Evolutionary conservation across 2,113 vertebrate species (phyloP).

Genomic region (Myrmophylax atrothorax): DNA sequence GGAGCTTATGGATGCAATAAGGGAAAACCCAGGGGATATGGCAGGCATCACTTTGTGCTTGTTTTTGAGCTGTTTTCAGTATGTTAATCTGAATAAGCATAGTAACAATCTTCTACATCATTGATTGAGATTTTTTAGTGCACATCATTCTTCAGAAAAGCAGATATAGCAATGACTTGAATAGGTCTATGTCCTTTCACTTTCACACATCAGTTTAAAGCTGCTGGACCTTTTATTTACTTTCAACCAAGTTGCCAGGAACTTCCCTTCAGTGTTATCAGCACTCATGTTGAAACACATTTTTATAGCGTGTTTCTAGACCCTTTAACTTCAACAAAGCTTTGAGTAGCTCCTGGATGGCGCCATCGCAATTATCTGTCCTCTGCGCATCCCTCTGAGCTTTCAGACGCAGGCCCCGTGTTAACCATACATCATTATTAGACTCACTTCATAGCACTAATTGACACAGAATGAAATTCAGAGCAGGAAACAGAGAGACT

Average conservation of each 20-base stretch:
- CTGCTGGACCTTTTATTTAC: background rate
- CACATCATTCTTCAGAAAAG: background rate
- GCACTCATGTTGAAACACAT: accelerated
- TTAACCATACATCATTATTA: conserved; percentile 64
- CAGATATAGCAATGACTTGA: background rate
- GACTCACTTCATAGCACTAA: conserved; percentile 54
- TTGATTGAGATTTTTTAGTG: background rate
- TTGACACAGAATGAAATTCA: conserved; percentile 67
- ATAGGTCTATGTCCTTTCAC: background rate
- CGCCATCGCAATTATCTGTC: background rate
- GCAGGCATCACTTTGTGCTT: background rate
- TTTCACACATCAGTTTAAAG: background rate
- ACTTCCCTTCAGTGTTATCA: background rate
- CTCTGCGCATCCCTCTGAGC: background rate
- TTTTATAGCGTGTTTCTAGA: background rate
- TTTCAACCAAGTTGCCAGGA: background rate
- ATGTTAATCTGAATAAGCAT: background rate
- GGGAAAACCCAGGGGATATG: background rate
- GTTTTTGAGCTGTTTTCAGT: background rate
- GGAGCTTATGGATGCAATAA: background rate
- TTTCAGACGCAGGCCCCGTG: background rate
- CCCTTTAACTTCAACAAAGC: background rate
- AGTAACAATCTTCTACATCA: background rate
- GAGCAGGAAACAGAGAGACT: conserved; percentile 7
- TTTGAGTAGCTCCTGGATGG: background rate